Evolutionary conservation across 1,140 invertebrate species (phyloP).

Genomic region (Aphis gossypii): DNA sequence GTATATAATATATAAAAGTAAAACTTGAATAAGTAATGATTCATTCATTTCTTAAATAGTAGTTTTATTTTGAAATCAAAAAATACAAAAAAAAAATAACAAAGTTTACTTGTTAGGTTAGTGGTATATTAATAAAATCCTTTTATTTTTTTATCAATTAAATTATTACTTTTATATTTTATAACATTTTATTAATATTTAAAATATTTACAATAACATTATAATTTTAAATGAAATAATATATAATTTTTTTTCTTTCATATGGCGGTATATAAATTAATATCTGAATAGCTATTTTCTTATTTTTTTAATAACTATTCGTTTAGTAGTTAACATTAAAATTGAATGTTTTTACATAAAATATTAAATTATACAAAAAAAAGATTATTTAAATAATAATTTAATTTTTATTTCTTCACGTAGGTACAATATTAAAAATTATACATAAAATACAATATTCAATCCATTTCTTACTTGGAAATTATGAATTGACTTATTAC

Average conservation of each 20-base stretch:
- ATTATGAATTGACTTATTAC: background rate
- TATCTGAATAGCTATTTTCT: too few species aligned
- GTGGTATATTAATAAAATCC: background rate
- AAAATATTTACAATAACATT: background rate
- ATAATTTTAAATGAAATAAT: too few species aligned
- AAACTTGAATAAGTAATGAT: background rate
- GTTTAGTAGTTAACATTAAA: too few species aligned
- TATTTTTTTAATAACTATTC: too few species aligned
- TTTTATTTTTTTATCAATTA: background rate
- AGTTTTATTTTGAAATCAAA: background rate
- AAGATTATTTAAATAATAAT: background rate
- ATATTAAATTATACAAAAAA: background rate
- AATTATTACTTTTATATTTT: background rate
- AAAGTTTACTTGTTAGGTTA: background rate
- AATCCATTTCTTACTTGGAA: background rate
- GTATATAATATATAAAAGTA: background rate
- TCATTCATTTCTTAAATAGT: background rate
- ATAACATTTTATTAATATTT: background rate
- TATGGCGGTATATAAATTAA: too few species aligned
- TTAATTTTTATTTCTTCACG: background rate
- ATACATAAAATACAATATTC: background rate
- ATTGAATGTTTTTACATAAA: background rate
- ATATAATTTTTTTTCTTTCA: too few species aligned
- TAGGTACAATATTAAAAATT: background rate
- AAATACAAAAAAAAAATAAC: background rate